Base-by-base conservation (phyloP, 2,888 invertebrate species). In the Aspidapion aeneum region DNA sequence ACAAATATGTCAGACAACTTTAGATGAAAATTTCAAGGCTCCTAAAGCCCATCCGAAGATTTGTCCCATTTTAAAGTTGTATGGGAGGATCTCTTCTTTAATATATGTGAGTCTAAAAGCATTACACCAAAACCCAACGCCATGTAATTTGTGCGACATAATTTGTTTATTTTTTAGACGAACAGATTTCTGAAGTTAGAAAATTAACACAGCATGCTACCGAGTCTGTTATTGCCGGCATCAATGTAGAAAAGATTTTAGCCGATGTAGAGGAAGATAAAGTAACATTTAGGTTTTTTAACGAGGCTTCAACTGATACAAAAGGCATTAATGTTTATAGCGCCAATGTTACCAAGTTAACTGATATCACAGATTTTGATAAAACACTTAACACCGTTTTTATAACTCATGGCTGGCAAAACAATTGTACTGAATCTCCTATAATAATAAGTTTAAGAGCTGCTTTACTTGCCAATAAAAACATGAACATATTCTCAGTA, bases 321-420 rank as follows among this genome's bases (percentile, higher is more conserved):
- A 35, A 35, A 7, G 35, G 35, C 3, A 35, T 12, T 7, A 12
- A 7, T 35, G 35, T 35, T 7, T 35, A 35, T 35, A 12, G 35
- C 12, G 35, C 35, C 5, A 35, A 35, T 12, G 35, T 12, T 12
- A 35, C 35, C 35, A 12, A 7, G 5, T 12, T 35, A 7, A 7
- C 5, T 12, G 35, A 35, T 12, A 35, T 35, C 2, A 52, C 59
- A 22, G 21, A 58, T 21, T 71, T 74, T 60, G 66, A 73, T 48
- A 58, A 70, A 16, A 61, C 57, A 1, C 66, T 70, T 54, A 55
- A 62, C 9, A 75, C 69, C 1, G 66, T 76, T 17, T 75, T 78
- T 61, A 64, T 78, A 3, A 63, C 72, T n/a, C 78, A 79, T 62
- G 78, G 79, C 9, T 78, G 75, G 77, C 67, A 68, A 2, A 75